Evolutionary conservation across 1,140 invertebrate genomes (phyloP).

Genomic region (Habropoda laboriosa): DNA sequence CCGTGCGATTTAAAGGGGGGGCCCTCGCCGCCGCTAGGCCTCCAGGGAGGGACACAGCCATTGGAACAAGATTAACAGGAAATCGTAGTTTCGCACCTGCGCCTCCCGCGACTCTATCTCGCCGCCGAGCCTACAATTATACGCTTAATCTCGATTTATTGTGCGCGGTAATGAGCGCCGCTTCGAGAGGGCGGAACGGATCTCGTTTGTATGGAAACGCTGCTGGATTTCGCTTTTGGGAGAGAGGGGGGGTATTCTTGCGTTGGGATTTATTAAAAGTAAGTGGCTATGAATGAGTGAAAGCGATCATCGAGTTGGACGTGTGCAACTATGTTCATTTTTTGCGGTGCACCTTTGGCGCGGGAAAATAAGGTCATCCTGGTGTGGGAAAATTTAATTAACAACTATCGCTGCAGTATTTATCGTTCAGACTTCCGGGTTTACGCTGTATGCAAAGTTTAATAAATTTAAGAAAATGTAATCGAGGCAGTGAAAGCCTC

Average conservation of each 20-base stretch:
- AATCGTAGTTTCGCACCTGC: constrained; percentile 44
- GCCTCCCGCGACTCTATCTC: not conserved
- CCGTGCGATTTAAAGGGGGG: constrained; percentile 52
- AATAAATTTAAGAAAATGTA: no score
- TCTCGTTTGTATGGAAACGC: constrained; percentile 11
- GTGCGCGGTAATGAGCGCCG: constrained; percentile 15
- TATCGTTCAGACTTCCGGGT: no score
- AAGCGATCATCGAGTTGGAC: not conserved
- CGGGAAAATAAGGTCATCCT: not conserved
- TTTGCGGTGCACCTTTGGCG: no score
- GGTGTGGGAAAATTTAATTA: not conserved
- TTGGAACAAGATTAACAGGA: constrained; percentile 36
- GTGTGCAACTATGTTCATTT: no score
- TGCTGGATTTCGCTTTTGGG: no score
- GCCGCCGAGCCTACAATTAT: constrained; percentile 24
- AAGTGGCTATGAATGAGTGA: not conserved
- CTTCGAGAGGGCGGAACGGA: not conserved
- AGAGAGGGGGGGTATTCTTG: not conserved
- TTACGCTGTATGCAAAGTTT: no score
- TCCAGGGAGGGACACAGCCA: not conserved
- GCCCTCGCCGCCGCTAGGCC: not conserved
- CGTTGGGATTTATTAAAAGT: not conserved
- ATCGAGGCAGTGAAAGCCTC: no score
- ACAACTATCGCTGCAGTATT: no score
- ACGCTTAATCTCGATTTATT: constrained; percentile 39